Conservation (phyloP, 2,888 invertebrate genomes). For the Tribolium freemani region DNA sequence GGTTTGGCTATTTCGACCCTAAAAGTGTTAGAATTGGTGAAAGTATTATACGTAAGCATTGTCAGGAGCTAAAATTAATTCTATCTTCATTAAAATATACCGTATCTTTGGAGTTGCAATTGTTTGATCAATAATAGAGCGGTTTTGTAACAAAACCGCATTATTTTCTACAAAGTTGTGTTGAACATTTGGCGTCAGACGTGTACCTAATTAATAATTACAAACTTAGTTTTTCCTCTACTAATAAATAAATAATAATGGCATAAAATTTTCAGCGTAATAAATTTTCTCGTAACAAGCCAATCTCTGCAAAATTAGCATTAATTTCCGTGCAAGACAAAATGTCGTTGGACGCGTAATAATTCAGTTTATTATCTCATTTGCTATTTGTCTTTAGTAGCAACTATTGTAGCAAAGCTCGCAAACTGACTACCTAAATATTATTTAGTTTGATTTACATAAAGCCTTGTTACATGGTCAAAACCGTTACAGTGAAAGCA, state of each 20-base stretch:
- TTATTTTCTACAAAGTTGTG: background rate
- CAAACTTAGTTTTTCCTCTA: no score
- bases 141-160: background rate
- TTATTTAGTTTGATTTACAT: no score
- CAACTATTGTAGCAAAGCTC: slow-evolving; percentile 20
- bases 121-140: background rate
- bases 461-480: background rate
- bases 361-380: slow-evolving; percentile 9
- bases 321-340: background rate
- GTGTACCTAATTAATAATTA: no score
- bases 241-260: no score
- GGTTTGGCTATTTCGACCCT: no score
- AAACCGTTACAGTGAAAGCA: slow-evolving; percentile 14
- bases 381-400: slow-evolving; percentile 8
- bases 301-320: background rate
- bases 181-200: background rate
- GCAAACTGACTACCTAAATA: no score
- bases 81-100: background rate
- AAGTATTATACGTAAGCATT: no score
- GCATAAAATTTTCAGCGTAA: background rate
- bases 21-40: no score
- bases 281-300: background rate
- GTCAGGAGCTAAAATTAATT: background rate
- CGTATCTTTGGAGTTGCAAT: background rate
- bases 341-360: background rate